Evolutionary conservation across 2,113 vertebrate genomes (phyloP), one percentile per base, ranked within the genome.

Genomic region (Ochotona princeps): DNA sequence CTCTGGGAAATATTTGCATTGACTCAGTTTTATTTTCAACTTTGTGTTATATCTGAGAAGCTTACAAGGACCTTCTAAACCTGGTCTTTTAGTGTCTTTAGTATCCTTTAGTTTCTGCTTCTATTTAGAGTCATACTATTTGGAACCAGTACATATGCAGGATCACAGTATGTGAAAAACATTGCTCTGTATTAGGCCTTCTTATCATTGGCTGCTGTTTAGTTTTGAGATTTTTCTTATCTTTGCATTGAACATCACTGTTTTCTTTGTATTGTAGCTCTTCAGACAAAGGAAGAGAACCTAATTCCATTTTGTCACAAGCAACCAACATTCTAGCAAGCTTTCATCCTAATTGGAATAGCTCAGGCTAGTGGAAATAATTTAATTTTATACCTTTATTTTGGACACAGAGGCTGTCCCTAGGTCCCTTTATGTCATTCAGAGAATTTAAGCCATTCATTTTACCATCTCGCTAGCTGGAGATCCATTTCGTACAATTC

Each of bases 221-320:
- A 44, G 38, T 44, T 44, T 44, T n/a, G 38, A n/a, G 57, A 38
- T 84, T 85, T 81, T 26, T 80, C 8, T 85, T 1, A 0, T 30
- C 49, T 89, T 81, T 67, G 84, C 88, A 60, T 35, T 12, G 87
- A 89, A 96, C 80, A 67, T 89, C 89, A 74, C 73, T 44, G 30
- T 74, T 94, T 92, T 72, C 70, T 87, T 91, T 87, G 11, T 47
- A 35, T 28, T 65, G 17, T 63, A 28, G 26, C 66, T 47, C 32
- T 76, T 93, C 54, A 11, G 66, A 86, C 54, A 79, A 76, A 95
- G 63, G 94, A 81, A 76, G 92, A 75, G 75, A 89, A 66, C 80
- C 89, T 69, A 30, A 44, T 89, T 81, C 83, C 32, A 8, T 76
- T 83, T 89, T 63, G 63, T 78, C 93, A 80, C 91, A 83, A 81